Evolutionary conservation across 2,888 invertebrate species (phyloP).

Genomic region (Trisateles emortualis): DNA sequence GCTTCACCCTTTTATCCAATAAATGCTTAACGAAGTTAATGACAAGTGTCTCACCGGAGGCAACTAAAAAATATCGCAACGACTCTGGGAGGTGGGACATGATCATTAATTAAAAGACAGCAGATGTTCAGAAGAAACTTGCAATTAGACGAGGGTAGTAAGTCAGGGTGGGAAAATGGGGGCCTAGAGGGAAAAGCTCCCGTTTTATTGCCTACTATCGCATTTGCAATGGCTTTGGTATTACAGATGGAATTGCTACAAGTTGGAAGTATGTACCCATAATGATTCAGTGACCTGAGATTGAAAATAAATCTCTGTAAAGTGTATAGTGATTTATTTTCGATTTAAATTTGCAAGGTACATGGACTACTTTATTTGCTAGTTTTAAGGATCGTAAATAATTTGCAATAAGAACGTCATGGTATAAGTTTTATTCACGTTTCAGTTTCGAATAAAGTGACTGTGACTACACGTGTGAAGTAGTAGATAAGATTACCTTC

Average conservation of each 20-base stretch:
- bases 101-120: constrained; percentile 77
- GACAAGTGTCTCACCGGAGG: constrained; percentile 40
- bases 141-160: constrained; percentile 66
- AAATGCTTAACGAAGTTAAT: constrained; percentile 42
- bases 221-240: constrained; percentile 29
- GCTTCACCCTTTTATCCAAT: constrained; percentile 6
- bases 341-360: too few species aligned
- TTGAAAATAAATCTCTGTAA: too few species aligned
- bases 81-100: constrained; percentile 55
- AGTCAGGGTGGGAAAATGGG: constrained; percentile 52
- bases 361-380: too few species aligned
- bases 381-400: too few species aligned
- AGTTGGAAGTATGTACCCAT: not conserved
- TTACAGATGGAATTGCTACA: constrained; percentile 18
- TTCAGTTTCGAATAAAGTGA: too few species aligned
- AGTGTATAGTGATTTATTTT: too few species aligned
- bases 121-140: constrained; percentile 75
- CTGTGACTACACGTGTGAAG: too few species aligned
- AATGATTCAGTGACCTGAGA: not conserved
- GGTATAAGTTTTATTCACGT: too few species aligned
- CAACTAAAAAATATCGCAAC: constrained; percentile 38
- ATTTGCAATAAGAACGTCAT: too few species aligned
- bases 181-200: constrained; percentile 52
- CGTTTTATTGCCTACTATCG: constrained; percentile 58
- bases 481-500: too few species aligned